Base-by-base conservation (phyloP, 2,888 invertebrate species). In the Agonopterix alstromeriana region DNA sequence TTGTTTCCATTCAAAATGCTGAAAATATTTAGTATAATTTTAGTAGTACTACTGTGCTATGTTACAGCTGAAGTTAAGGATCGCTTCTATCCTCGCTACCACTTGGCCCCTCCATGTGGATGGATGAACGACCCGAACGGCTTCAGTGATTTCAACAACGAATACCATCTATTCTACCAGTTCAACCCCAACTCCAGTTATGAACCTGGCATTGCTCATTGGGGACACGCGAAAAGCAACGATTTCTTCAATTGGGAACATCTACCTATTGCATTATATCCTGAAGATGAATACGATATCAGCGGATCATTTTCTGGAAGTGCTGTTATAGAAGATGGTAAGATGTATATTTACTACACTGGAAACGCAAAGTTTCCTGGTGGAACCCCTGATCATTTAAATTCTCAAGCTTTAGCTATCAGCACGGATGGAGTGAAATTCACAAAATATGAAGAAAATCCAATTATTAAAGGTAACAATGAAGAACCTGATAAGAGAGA, bases 111-210 rank as follows among this genome's bases (percentile, higher is more conserved):
- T 0, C 67, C 66, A 0, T 12, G 53, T 3, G 89, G 88, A 41
- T 90, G 90, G 90, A 86, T 90, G 72, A 90, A 90, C 57, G 90
- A 90, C 48, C 91, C 91, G 0, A 90, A 90, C 48, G 91, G 90
- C 5, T 83, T 90, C 51, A 72, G 83, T 47, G 52, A 66, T 42
- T 85, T 63, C 52, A 59, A 72, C 3, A 65, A 70, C 1, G 68
- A 75, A 11, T 90, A 83, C 52, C 90, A 90, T 53, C 57, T 90
- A 2, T 90, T 88, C 53, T 90, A 83, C 57, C 90, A 90, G 59
- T 75, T 78, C 56, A 84, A 90, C 51, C 90, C 90, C 0, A 45
- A 72, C 2, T 71, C 69, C 35, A 78, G 82, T 43, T 55, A 59
- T 1, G 69, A 55, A 2, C 70, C 85, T 0, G 77, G 82, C 2